Evolutionary conservation across 2,113 vertebrate genomes (phyloP).

Genomic region (Cromileptes altivelis): DNA sequence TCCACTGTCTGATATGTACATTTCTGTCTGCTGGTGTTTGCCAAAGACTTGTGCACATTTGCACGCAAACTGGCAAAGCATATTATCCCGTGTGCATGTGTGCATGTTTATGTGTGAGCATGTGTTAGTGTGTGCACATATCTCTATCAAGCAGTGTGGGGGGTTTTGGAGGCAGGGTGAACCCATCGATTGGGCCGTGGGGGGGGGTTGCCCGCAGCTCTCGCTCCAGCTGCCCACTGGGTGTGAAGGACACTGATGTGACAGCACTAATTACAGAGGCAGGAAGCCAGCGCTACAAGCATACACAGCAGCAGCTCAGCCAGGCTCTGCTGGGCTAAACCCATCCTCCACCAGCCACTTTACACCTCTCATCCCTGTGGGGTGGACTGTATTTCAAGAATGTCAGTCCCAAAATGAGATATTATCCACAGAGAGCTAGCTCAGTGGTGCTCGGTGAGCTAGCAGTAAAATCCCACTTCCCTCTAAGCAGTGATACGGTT

Average conservation of each 20-base stretch:
- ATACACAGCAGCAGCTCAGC: slow-evolving; percentile 49
- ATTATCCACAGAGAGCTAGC: not conserved
- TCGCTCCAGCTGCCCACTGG: slow-evolving; percentile 73
- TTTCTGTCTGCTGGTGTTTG: not conserved
- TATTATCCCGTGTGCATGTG: slow-evolving; percentile 13
- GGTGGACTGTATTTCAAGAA: not conserved
- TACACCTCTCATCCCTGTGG: slow-evolving; percentile 31
- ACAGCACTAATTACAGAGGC: slow-evolving; percentile 83
- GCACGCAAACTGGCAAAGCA: not conserved
- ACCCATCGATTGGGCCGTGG: slow-evolving; percentile 68
- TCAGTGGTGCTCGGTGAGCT: too few species aligned
- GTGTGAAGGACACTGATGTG: slow-evolving; percentile 86
- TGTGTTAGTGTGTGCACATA: slow-evolving; percentile 18
- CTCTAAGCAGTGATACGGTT: too few species aligned
- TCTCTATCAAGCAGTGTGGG: slow-evolving; percentile 9
- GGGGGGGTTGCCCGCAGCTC: slow-evolving; percentile 52
- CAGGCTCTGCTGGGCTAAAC: slow-evolving; percentile 14
- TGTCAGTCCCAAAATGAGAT: slow-evolving; percentile 12
- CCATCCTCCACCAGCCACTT: slow-evolving; percentile 41
- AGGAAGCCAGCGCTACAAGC: slow-evolving; percentile 67
- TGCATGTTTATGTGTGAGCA: slow-evolving; percentile 15
- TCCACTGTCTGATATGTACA: not conserved
- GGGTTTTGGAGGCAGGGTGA: slow-evolving; percentile 49
- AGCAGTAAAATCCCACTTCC: too few species aligned
- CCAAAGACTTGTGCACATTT: not conserved